These are phyloP conservation scores for Liparis tanakae DNA, from an alignment of 2,797 vertebrate species.

Conservation along the genomic window DNA sequence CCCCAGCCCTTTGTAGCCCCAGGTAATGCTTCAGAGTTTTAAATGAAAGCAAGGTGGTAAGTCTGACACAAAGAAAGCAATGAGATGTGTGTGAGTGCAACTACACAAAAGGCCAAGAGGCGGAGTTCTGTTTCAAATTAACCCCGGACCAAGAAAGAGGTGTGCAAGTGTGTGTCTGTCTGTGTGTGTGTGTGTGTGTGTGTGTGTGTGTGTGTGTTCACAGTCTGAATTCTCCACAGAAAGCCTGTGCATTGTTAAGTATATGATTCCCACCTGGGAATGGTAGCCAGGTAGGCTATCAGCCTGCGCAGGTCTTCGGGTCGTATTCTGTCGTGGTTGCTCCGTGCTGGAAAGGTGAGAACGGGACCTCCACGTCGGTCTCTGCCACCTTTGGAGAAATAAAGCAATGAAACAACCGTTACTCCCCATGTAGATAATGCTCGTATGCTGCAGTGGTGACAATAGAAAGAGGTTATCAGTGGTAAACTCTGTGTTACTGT, in stretches of 20 bases:
- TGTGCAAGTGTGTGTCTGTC: neutral
- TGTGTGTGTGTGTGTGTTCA: neutral
- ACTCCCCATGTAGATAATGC: neutral
- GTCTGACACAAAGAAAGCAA: conserved; percentile 35
- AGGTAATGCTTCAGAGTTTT: conserved; percentile 46
- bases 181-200: neutral
- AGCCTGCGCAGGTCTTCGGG: conserved; percentile 95
- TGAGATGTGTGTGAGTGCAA: conserved; percentile 16
- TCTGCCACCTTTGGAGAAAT: conserved; percentile 87
- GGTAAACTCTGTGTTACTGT: neutral
- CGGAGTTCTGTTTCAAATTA: conserved; percentile 52
- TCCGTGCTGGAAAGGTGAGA: conserved; percentile 95
- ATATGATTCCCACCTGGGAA: conserved; percentile 87
- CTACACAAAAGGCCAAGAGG: neutral
- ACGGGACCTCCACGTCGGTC: conserved; percentile 97
- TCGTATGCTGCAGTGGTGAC: neutral
- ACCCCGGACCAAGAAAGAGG: conserved; percentile 20
- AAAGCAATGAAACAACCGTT: neutral
- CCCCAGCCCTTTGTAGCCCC: conserved; percentile 35
- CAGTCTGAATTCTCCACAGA: neutral
- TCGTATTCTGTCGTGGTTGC: conserved; percentile 98
- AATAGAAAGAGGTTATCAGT: neutral
- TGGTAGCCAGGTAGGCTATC: conserved; percentile 93
- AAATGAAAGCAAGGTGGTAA: conserved; percentile 61
- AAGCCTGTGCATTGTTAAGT: neutral